These are phyloP conservation scores for Scyliorhinus canicula DNA, from an alignment of 2,797 vertebrate species.

Conservation along the genomic window DNA sequence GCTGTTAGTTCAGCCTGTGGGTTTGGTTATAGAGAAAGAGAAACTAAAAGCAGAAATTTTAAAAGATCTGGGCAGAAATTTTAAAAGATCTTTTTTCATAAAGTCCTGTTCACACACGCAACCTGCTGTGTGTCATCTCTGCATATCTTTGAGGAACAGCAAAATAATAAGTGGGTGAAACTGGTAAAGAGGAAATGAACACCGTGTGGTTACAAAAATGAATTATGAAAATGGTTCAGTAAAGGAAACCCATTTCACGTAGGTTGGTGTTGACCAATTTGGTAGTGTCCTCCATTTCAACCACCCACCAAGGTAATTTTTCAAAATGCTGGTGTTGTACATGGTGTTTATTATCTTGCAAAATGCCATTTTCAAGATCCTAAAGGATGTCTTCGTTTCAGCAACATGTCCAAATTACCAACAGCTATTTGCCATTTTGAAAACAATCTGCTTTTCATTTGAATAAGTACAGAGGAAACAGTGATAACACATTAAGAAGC, in stretches of 20 bases:
- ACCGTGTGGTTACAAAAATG: too few species aligned
- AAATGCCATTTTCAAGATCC: background rate
- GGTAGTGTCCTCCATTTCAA: background rate
- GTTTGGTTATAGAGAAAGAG: too few species aligned
- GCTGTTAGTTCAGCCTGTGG: too few species aligned
- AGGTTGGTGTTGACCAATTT: background rate
- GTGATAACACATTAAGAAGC: background rate
- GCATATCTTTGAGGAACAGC: too few species aligned
- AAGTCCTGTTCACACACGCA: too few species aligned
- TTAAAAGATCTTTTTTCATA: too few species aligned
- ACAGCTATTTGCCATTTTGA: background rate
- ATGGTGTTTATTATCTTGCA: background rate
- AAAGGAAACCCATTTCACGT: background rate
- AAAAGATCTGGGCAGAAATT: too few species aligned
- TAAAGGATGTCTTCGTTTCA: background rate
- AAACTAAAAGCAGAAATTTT: too few species aligned
- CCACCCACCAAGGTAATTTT: too few species aligned
- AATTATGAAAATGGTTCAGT: background rate
- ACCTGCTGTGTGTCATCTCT: too few species aligned
- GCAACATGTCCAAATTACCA: background rate
- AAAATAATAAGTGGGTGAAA: background rate
- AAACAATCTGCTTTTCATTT: background rate
- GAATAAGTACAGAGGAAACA: background rate
- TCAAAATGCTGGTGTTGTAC: too few species aligned
- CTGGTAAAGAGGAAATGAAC: background rate